Base-by-base conservation (phyloP, 2,888 invertebrate species). In the Archips crataeganus region DNA sequence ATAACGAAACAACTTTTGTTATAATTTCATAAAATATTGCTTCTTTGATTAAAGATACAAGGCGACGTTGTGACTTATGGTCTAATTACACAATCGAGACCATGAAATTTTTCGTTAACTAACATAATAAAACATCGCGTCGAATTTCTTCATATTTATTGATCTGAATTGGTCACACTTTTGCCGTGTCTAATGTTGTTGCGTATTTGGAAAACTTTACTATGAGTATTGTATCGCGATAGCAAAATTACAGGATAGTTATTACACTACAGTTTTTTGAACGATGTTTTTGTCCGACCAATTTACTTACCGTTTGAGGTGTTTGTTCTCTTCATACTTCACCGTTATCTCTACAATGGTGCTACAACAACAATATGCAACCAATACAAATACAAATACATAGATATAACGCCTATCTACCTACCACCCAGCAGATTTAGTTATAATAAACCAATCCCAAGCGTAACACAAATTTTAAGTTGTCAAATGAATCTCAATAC, bases 141-240 rank as follows among this genome's bases (percentile, higher is more conserved):
- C 51, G 11, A 32, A 6, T 67, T 70, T 74, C 66, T 74, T 66
- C 57, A 59, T 66, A 66, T 66, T 71, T 66, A 23, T 61, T 62
- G 66, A 57, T 66, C 74, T 71, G 47, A 66, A 62, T 74, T 71
- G 57, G 74, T 71, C 59, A 71, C 68, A 61, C 74, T 36, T 49
- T 61, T 36, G 60, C 60, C 45, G 70, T 65, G 42, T 51, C 64
- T 51, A 61, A 70, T 70, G 61, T 11, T 34, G 34, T 6, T 59
- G 64, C 45, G 45, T 61, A 54, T 65, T 74, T 42, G 47, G 42
- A 42, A 57, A 49, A 72, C 23, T 10, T 5, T 39, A 57, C 42
- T 70, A 45, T 60, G 59, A 11, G 10, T 57, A 23, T 23, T 32
- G 57, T 57, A 32, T 32, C 11, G 57, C 3, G 11, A 57, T 57